These are phyloP conservation scores for Poeciliopsis paucimaculata DNA, from an alignment of 2,797 vertebrate species.

Conservation along the genomic window DNA sequence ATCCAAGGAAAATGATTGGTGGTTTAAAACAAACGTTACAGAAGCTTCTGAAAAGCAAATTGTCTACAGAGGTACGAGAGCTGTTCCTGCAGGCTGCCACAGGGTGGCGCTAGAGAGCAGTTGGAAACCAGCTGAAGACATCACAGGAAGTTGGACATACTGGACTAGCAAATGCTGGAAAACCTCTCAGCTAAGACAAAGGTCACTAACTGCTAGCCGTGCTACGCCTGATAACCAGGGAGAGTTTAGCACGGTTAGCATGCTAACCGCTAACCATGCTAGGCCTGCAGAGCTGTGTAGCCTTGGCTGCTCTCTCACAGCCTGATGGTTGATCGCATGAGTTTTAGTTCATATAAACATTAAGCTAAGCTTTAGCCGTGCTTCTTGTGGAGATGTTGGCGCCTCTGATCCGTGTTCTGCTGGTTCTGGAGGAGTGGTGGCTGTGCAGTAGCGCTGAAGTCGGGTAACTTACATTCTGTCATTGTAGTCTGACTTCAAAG, in stretches of 20 bases:
- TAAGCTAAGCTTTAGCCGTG: conserved; percentile 13
- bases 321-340: not conserved
- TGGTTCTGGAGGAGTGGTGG: conserved; percentile 58
- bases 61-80: not conserved
- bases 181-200: not conserved
- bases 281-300: not conserved
- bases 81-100: not conserved
- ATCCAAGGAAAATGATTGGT: too few relatives aligned
- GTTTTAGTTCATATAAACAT: conserved; percentile 39
- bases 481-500: conserved; percentile 82
- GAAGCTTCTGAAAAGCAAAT: not conserved
- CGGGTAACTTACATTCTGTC: conserved; percentile 60
- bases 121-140: not conserved
- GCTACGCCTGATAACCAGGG: too few relatives aligned
- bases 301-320: not conserved
- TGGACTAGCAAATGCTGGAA: not conserved
- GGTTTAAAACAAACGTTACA: not conserved
- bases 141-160: not conserved
- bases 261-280: too few relatives aligned
- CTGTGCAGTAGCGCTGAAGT: conserved; percentile 24
- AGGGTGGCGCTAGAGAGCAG: not conserved
- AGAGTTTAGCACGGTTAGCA: not conserved
- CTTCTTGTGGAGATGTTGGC: conserved; percentile 46
- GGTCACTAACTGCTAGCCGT: not conserved
- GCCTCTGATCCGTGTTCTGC: conserved; percentile 66